A percentile compares a stretch with the other conserved stretches of the same genome.
Evolutionary conservation across 2,113 vertebrate genomes (phyloP).

Genomic region (Myiagra hebetior): DNA sequence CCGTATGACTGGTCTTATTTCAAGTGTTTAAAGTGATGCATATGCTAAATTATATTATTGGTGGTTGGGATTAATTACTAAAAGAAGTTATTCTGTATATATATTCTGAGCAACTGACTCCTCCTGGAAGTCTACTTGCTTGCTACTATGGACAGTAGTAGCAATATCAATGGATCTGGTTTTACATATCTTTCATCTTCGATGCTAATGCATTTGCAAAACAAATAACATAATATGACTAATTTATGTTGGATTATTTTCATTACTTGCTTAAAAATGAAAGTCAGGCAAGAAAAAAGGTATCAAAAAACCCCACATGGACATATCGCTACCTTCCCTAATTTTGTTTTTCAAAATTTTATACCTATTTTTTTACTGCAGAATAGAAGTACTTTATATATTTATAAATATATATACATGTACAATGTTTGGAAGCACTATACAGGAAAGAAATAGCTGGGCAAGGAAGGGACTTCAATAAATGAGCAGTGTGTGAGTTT

Average conservation of each 20-base stretch:
- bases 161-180: neutral
- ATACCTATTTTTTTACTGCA: neutral
- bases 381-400: neutral
- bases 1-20: neutral
- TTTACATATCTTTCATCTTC: neutral
- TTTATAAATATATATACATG: neutral
- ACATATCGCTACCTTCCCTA: neutral
- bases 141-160: neutral
- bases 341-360: neutral
- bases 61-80: neutral
- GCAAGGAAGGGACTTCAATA: neutral
- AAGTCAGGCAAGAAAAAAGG: neutral
- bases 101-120: neutral
- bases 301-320: accelerated
- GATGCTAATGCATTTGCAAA: neutral
- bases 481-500: neutral
- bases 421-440: neutral
- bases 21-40: neutral
- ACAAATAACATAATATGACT: neutral
- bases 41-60: neutral
- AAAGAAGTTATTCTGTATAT: neutral
- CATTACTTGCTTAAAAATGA: neutral
- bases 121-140: too few species aligned
- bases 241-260: neutral
- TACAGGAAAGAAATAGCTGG: neutral